phyloP scores from a whole-genome alignment of 2,113 vertebrate genomes.

The Entelurus aequoreus region DNA sequence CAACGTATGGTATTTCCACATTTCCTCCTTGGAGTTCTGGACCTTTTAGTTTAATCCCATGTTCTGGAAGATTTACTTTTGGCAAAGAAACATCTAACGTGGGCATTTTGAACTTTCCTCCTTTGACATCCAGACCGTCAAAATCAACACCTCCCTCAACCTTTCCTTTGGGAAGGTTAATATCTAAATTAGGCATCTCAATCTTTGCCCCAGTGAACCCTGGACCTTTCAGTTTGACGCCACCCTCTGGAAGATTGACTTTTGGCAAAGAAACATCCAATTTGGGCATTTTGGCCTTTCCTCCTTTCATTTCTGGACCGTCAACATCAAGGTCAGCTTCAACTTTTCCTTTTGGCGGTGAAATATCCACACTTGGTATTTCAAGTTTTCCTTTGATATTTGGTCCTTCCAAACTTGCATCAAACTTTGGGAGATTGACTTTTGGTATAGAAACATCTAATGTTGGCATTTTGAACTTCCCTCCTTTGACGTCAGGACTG shows the following conservation, averaged over 20 bases:
- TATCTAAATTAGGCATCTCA: conserved; percentile 35
- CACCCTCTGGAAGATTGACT: conserved; percentile 9
- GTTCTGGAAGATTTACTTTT: conserved; percentile 18
- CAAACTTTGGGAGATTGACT: conserved; percentile 16
- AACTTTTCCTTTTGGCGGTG: conserved; percentile 40
- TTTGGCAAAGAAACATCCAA: conserved; percentile 47
- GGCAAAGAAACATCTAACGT: conserved; percentile 10
- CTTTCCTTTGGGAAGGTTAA: conserved; percentile 48
- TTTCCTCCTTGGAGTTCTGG: conserved; percentile 18
- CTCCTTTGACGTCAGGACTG: conserved; percentile 16
- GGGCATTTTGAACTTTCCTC: conserved; percentile 11
- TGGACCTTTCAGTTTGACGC: conserved; percentile 19
- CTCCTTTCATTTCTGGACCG: not conserved
- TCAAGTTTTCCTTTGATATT: conserved; percentile 33
- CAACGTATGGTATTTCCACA: conserved; percentile 45
- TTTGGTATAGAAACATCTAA: conserved; percentile 40
- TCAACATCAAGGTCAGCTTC: conserved; percentile 11
- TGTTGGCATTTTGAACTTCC: conserved; percentile 24
- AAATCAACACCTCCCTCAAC: conserved; percentile 10
- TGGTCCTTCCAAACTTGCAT: conserved; percentile 25
- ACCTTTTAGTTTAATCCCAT: conserved; percentile 6
- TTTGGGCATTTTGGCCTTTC: conserved; percentile 28
- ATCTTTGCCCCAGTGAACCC: conserved; percentile 27
- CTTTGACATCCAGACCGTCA: conserved; percentile 18
- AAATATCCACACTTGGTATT: conserved; percentile 27